Evolutionary conservation across 2,888 invertebrate genomes (phyloP).

Genomic region (Ennomos erosarius): DNA sequence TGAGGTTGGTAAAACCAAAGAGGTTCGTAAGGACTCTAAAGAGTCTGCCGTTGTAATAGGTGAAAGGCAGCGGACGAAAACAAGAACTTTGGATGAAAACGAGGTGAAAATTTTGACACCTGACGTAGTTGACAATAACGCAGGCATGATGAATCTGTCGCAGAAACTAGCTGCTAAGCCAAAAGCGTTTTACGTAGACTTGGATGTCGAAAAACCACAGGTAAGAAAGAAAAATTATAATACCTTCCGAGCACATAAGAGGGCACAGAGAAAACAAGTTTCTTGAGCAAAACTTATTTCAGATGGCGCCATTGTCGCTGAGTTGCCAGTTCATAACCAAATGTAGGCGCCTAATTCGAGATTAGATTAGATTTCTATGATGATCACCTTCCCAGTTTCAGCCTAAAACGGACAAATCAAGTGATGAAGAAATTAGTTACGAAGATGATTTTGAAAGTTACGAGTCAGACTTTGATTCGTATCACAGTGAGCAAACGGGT

Average conservation of each 20-base stretch:
- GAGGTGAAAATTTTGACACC: slow-evolving; percentile 72
- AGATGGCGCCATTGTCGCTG: too few species aligned
- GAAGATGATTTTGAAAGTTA: slow-evolving; percentile 84
- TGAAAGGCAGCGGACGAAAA: slow-evolving; percentile 65
- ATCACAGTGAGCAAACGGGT: slow-evolving; percentile 54
- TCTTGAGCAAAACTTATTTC: too few species aligned
- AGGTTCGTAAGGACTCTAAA: slow-evolving; percentile 30
- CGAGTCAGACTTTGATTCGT: slow-evolving; percentile 80
- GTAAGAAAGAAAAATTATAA: slow-evolving; percentile 40
- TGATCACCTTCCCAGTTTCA: slow-evolving; percentile 22
- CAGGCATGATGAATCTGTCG: slow-evolving; percentile 66
- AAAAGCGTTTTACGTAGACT: slow-evolving; percentile 72
- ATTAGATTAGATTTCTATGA: too few species aligned
- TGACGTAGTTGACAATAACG: slow-evolving; percentile 67
- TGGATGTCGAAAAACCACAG: slow-evolving; percentile 56
- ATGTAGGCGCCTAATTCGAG: too few species aligned
- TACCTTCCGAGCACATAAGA: too few species aligned
- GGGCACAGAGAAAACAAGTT: too few species aligned
- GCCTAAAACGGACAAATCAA: slow-evolving; percentile 48
- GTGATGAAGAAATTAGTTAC: slow-evolving; percentile 73
- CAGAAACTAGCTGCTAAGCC: slow-evolving; percentile 65
- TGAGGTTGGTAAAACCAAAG: slow-evolving; percentile 26
- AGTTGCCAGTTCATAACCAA: too few species aligned
- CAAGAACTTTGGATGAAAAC: slow-evolving; percentile 73
- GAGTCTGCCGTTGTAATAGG: slow-evolving; percentile 32